Evolutionary conservation across 1,140 invertebrate genomes (phyloP).

Genomic region (Mya arenaria): DNA sequence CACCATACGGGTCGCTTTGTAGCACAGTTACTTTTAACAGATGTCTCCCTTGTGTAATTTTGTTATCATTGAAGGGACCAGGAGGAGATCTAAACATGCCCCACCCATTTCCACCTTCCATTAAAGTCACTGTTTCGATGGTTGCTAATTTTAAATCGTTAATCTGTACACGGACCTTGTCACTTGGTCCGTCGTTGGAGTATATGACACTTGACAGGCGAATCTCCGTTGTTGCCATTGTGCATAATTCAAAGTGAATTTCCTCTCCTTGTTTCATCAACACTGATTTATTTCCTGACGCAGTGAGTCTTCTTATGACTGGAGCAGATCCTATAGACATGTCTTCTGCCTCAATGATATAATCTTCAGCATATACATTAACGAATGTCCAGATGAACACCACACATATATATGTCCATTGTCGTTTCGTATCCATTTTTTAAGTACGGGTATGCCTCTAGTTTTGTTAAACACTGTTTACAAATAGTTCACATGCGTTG

Average conservation of each 20-base stretch:
- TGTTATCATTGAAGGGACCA: too few species aligned
- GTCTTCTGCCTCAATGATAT: conserved; percentile 33
- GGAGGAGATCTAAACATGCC: neutral
- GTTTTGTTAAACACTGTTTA: too few species aligned
- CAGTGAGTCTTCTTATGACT: neutral
- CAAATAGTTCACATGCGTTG: too few species aligned
- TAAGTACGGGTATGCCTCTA: too few species aligned
- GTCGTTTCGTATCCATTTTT: too few species aligned
- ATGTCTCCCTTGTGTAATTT: neutral
- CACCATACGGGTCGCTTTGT: conserved; percentile 26
- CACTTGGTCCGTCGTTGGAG: conserved; percentile 39
- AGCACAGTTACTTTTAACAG: neutral
- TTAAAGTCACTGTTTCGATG: neutral
- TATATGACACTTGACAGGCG: neutral
- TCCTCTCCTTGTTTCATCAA: conserved; percentile 16
- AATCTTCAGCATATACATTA: too few species aligned
- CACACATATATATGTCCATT: too few species aligned
- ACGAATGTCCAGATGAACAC: too few species aligned
- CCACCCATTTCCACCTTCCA: conserved; percentile 26
- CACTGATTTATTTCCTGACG: conserved; percentile 20
- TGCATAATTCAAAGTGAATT: conserved; percentile 22
- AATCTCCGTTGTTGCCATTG: conserved; percentile 9
- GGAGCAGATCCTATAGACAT: neutral
- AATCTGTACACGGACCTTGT: conserved; percentile 12
- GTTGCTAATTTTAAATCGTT: neutral